Base-by-base conservation (phyloP, 2,888 invertebrate species). In the Halocaridina rubra region DNA sequence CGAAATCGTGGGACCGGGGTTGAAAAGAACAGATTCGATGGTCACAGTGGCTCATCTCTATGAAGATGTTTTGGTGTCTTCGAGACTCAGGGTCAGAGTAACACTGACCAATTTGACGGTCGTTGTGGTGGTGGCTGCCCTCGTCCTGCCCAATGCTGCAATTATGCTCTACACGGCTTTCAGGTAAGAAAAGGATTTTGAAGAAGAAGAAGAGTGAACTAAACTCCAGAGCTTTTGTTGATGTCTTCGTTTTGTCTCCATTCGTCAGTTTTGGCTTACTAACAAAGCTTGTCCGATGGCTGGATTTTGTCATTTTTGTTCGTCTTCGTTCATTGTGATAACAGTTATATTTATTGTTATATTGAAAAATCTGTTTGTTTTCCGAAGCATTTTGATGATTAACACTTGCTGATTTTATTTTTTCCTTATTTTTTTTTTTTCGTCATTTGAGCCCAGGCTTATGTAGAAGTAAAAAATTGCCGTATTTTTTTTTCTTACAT, bases 31-130 rank as follows among this genome's bases (percentile, higher is more conserved):
- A 3, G 85, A 85, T 81, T 88, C 87, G 32, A 30, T 78, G 33
- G 71, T 86, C 71, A 81, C 84, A 5, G 85, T 86, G 39, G 80
- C 85, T 3, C 84, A 77, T 33, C 64, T 87, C 0, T 78, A 78
- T 46, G 85, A 88, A 39, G 87, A 88, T 64, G 76, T 88, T 27
- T 71, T 85, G 64, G 81, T 87, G 19, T 67, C 81, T 4, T 29
- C 82, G 10, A 61, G 84, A 7, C 53, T 81, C 32, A 27, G 32
- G 24, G n/a, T 85, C 16, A 69, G 79, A 24, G 78, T 87, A n/a
- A 87, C 84, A 13, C 74, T 85, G 32, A 87, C 87, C 81, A 87
- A 87, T 81, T 53, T 86, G 19, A 85, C 84, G 13, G 67, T 59
- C 8, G 67, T 85, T 53, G 84, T 80, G 59, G 78, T 87, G 32